These are phyloP conservation scores for Notoglanidium macrostoma DNA, from an alignment of 2,797 vertebrate genomes.

Conservation along the genomic window DNA sequence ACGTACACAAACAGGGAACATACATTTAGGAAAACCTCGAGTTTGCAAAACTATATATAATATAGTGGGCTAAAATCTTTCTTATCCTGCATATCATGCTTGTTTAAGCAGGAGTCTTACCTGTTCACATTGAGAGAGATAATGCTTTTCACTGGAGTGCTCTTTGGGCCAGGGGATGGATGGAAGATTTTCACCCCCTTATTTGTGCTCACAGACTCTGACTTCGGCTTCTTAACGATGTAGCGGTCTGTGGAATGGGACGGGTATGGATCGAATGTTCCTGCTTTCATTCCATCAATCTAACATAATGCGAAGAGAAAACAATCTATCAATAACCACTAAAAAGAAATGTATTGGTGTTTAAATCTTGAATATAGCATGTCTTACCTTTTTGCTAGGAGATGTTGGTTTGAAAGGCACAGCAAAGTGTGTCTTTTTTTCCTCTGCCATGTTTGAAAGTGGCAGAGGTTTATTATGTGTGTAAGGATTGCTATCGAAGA, in stretches of 20 bases:
- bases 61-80: not conserved
- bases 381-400: constrained; percentile 79
- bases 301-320: constrained; percentile 49
- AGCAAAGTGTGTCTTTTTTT: constrained; percentile 42
- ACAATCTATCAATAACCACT: not conserved
- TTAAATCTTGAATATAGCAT: not conserved
- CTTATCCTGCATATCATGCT: not conserved
- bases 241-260: constrained; percentile 71
- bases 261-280: constrained; percentile 77
- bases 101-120: constrained; percentile 62
- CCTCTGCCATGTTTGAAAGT: constrained; percentile 65
- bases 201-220: constrained; percentile 28
- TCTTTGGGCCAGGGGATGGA: constrained; percentile 73
- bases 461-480: constrained; percentile 71
- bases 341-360: not conserved
- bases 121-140: constrained; percentile 74
- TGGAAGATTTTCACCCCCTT: constrained; percentile 69
- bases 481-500: constrained; percentile 85
- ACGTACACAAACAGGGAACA: not conserved
- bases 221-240: constrained; percentile 44
- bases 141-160: constrained; percentile 74
- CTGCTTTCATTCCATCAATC: constrained; percentile 79
- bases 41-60: not conserved
- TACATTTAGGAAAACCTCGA: not conserved
- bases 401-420: constrained; percentile 82